These are phyloP conservation scores for Diadema setosum DNA, from an alignment of 35 echinoderm and acorn worm genomes.

Conservation along the genomic window DNA sequence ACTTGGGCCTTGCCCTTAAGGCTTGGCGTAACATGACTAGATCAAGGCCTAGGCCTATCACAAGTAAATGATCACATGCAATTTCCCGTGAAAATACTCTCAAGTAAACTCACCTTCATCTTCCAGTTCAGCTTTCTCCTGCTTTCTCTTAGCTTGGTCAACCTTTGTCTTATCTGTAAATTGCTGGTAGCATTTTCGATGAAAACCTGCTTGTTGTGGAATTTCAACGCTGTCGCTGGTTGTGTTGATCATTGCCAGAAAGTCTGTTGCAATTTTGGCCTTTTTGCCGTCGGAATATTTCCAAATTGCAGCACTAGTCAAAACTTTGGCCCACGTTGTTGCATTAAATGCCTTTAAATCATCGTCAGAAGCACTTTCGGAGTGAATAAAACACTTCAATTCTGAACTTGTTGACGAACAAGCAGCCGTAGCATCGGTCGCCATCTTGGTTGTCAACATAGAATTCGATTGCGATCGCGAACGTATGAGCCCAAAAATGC, in stretches of 20 bases:
- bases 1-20: neutral
- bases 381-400: neutral
- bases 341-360: conserved; percentile 2
- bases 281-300: conserved; percentile 30
- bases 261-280: conserved; percentile 30
- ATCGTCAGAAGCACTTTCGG: neutral
- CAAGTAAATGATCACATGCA: conserved; percentile 27
- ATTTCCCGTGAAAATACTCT: conserved; percentile 32
- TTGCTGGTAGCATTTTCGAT: conserved; percentile 52
- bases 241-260: conserved; percentile 15
- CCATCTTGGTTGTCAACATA: neutral
- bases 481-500: no score
- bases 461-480: neutral
- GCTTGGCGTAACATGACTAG: neutral
- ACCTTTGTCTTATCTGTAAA: conserved; percentile 34
- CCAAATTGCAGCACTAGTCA: conserved; percentile 16
- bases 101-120: conserved; percentile 38
- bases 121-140: conserved; percentile 1
- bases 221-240: conserved; percentile 8
- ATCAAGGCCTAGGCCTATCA: conserved; percentile 7
- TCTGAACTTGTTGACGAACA: no score
- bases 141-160: conserved; percentile 22
- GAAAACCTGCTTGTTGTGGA: conserved; percentile 32
- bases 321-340: neutral
- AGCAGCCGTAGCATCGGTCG: neutral